phyloP scores from a whole-genome alignment of 2,113 vertebrate species.

The Corythornis cristatus region DNA sequence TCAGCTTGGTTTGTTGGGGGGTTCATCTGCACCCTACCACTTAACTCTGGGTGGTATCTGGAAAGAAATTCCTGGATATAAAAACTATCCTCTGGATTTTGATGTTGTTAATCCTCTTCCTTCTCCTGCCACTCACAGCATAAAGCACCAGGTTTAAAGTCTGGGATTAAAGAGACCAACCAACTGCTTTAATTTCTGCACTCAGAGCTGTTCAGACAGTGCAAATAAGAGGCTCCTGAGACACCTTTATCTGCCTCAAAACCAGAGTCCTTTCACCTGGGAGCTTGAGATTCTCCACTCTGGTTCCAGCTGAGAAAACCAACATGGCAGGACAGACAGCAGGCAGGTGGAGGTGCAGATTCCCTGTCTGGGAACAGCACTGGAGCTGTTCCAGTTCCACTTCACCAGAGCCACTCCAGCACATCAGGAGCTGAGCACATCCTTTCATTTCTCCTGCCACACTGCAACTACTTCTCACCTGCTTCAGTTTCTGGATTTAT shows the following conservation, averaged over 20 bases:
- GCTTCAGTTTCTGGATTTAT: not conserved
- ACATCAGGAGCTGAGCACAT: not conserved
- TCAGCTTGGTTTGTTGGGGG: not conserved
- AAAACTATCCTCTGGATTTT: not conserved
- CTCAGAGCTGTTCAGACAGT: not conserved
- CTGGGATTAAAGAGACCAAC: not conserved
- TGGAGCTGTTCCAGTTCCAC: not conserved
- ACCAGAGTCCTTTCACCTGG: not conserved
- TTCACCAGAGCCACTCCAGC: not conserved
- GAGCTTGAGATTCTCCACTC: not conserved
- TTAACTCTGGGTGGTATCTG: not conserved
- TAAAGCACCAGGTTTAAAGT: not conserved
- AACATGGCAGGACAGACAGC: not conserved
- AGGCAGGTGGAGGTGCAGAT: not conserved
- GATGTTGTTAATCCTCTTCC: not conserved
- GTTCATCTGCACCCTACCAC: not conserved
- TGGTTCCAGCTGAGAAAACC: not conserved
- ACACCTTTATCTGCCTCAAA: not conserved
- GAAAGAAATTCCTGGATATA: rapidly evolving
- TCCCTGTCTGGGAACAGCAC: not conserved
- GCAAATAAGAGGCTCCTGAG: not conserved
- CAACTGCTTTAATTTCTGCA: not conserved
- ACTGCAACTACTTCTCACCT: not conserved
- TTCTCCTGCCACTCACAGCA: not conserved
- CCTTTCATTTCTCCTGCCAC: not conserved